These are phyloP conservation scores for Caenorhabditis sp. DNA, from an alignment of 2,888 invertebrate species.

Conservation along the genomic window DNA sequence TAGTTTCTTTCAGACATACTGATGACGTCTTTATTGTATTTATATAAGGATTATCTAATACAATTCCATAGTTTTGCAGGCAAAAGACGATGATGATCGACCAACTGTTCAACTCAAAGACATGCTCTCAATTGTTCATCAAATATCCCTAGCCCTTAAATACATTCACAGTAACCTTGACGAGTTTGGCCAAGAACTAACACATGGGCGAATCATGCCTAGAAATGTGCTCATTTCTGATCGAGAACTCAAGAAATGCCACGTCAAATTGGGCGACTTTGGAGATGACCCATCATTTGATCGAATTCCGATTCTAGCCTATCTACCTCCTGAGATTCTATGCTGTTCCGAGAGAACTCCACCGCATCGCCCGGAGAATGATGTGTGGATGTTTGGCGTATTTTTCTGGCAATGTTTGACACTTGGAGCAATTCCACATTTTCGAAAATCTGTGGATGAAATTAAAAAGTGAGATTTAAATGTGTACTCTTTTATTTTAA, in stretches of 20 bases:
- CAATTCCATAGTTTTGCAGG: slow-evolving; percentile 25
- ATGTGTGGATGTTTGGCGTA: slow-evolving; percentile 69
- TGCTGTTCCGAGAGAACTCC: slow-evolving; percentile 57
- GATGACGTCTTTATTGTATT: too few species aligned
- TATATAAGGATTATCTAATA: not conserved
- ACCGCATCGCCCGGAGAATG: slow-evolving; percentile 65
- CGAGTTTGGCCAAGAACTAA: slow-evolving; percentile 62
- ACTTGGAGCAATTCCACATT: slow-evolving; percentile 67
- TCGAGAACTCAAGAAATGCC: slow-evolving; percentile 58
- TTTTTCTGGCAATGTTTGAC: slow-evolving; percentile 68
- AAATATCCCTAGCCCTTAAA: slow-evolving; percentile 59
- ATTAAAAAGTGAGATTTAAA: slow-evolving; percentile 50
- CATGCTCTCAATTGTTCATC: slow-evolving; percentile 52
- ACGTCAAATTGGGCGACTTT: slow-evolving; percentile 68
- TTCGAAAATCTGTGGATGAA: slow-evolving; percentile 61
- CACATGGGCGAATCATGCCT: slow-evolving; percentile 66
- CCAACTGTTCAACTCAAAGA: slow-evolving; percentile 58
- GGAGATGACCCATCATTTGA: slow-evolving; percentile 47
- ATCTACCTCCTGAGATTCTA: slow-evolving; percentile 66
- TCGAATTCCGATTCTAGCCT: slow-evolving; percentile 59
- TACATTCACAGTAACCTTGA: slow-evolving; percentile 61
- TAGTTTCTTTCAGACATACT: too few species aligned
- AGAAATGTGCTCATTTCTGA: slow-evolving; percentile 63
- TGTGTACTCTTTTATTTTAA: not conserved
- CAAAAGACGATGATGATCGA: slow-evolving; percentile 58